Evolutionary conservation across 2,797 vertebrate genomes (phyloP).

Genomic region (Hydrophis major): DNA sequence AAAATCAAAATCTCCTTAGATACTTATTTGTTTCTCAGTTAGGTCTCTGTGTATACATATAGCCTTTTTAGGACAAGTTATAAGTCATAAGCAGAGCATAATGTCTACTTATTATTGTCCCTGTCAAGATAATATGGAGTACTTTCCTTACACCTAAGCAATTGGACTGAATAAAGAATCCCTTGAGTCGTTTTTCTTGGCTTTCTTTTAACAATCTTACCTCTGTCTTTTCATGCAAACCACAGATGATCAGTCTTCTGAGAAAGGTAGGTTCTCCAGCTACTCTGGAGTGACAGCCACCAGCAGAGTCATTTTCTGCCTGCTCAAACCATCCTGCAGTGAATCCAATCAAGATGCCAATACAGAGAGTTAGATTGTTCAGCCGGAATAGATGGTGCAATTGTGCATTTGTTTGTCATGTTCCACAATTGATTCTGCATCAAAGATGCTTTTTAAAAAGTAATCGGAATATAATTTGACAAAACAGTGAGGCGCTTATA

Average conservation of each 20-base stretch:
- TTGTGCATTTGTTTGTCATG: neutral
- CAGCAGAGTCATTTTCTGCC: neutral
- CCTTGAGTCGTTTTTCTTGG: conserved; percentile 37
- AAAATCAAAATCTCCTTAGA: neutral
- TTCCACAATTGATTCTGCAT: neutral
- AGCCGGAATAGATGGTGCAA: neutral
- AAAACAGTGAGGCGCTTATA: neutral
- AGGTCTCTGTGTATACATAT: neutral
- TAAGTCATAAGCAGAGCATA: neutral
- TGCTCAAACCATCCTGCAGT: neutral
- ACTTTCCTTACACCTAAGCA: neutral
- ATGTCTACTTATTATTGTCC: neutral
- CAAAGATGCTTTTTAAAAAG: neutral
- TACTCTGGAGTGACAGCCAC: neutral
- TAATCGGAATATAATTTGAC: neutral
- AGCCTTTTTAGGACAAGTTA: neutral
- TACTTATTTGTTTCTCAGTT: neutral
- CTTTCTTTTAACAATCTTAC: conserved; percentile 60
- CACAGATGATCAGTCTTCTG: conserved; percentile 87
- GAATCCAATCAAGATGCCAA: neutral
- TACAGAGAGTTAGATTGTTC: neutral
- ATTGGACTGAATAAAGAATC: neutral
- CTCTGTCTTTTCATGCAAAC: conserved; percentile 82
- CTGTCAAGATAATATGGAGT: neutral
- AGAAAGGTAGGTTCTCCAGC: conserved; percentile 82